A percentile compares a stretch with the other conserved stretches of the same genome.
phyloP scores from a whole-genome alignment of 2,888 invertebrate genomes.

The Megamerina dolium region DNA sequence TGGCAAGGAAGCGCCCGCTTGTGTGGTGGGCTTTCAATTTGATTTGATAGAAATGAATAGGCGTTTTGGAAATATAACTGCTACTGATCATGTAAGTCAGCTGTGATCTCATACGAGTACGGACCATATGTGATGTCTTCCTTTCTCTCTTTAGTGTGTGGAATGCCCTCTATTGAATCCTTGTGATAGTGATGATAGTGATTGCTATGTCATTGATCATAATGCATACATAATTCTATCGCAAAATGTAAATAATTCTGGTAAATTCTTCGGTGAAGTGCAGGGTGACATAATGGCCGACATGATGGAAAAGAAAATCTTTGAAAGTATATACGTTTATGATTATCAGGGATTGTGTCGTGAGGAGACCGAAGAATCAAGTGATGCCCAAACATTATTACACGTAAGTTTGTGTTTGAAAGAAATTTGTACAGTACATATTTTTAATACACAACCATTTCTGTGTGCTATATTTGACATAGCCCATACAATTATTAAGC shows the following conservation, averaged over 20 bases:
- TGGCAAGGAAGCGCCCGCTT: constrained; percentile 72
- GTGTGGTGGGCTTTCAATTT: constrained; percentile 83
- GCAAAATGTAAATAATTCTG: constrained; percentile 60
- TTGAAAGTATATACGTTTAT: constrained; percentile 68
- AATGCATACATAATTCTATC: constrained; percentile 78
- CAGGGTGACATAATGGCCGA: constrained; percentile 70
- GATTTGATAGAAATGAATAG: constrained; percentile 64
- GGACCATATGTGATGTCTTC: no score
- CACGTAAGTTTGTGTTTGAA: constrained; percentile 31
- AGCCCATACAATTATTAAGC: constrained; percentile 49
- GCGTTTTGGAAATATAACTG: constrained; percentile 65
- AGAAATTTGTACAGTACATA: neutral
- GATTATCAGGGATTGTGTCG: constrained; percentile 81
- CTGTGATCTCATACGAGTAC: no score
- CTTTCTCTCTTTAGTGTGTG: no score
- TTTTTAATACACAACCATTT: neutral
- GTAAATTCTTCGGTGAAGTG: constrained; percentile 76
- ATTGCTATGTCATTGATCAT: constrained; percentile 81
- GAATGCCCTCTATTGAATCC: constrained; percentile 50
- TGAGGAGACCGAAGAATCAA: constrained; percentile 43
- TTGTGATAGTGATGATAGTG: constrained; percentile 55
- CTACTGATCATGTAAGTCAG: constrained; percentile 49
- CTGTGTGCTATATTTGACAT: constrained; percentile 18
- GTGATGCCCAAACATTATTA: constrained; percentile 34
- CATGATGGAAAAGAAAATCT: constrained; percentile 66